A percentile compares a stretch with the other conserved stretches of the same genome.
These are phyloP conservation scores for Schizopygopsis malacanthus DNA, from an alignment of 2,797 vertebrate genomes.

Conservation along the genomic window DNA sequence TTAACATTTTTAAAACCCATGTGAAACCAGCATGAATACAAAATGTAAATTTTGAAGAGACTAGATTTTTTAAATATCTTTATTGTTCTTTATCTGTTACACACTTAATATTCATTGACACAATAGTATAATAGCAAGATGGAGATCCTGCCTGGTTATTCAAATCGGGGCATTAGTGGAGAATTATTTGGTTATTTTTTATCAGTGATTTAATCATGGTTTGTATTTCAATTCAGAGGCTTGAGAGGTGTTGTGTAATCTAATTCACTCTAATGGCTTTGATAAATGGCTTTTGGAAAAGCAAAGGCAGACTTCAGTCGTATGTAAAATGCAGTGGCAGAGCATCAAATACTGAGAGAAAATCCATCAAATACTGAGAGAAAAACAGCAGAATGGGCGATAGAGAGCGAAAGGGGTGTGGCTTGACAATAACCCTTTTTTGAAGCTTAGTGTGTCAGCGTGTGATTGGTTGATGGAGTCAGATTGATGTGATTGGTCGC, in stretches of 20 bases:
- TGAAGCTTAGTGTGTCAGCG: not conserved
- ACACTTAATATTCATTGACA: not conserved
- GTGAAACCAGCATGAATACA: not conserved
- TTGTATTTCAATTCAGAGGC: slow-evolving; percentile 41
- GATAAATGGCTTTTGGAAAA: slow-evolving; percentile 40
- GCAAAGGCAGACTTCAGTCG: slow-evolving; percentile 3
- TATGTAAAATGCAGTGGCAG: slow-evolving; percentile 11
- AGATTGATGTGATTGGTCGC: slow-evolving; percentile 38
- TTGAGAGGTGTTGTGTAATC: slow-evolving; percentile 39
- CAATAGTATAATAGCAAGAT: not conserved
- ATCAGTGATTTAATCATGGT: slow-evolving; percentile 16
- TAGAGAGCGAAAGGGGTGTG: not conserved
- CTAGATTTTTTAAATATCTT: not conserved
- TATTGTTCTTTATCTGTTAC: not conserved
- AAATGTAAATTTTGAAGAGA: not conserved
- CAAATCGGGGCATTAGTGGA: not conserved
- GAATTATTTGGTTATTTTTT: not conserved
- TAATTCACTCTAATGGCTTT: slow-evolving; percentile 33
- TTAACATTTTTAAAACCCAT: too few relatives aligned
- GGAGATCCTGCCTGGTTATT: slow-evolving; percentile 10
- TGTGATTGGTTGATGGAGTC: slow-evolving; percentile 19
- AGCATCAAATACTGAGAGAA: not conserved
- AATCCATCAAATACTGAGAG: slow-evolving; percentile 26
- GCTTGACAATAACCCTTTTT: slow-evolving; percentile 7
- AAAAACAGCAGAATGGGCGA: not conserved